Percentiles rank a stretch among this genome's conserved stretches.
phyloP scores from a whole-genome alignment of 1,140 invertebrate species.

The Zaprionus lachaisei region DNA sequence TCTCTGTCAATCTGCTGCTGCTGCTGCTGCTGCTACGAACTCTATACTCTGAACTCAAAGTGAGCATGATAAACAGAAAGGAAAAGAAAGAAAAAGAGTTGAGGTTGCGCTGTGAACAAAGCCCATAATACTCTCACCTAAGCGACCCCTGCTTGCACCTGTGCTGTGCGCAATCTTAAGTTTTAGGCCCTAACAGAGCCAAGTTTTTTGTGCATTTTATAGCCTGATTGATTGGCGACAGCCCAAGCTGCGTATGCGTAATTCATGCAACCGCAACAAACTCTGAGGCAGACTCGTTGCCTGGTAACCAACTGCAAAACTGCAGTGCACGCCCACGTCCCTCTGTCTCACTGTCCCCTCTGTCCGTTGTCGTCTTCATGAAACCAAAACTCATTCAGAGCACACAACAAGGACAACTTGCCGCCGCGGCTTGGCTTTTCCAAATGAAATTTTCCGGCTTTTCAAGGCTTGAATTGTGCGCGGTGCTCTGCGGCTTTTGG shows the following conservation, averaged over 20 bases:
- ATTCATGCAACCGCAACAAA: constrained; percentile 38
- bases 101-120: not conserved
- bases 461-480: constrained; percentile 31
- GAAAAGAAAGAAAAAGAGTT: not conserved
- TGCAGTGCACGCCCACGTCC: not conserved
- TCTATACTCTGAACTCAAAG: not conserved
- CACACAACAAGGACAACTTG: constrained; percentile 43
- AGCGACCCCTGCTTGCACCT: not conserved
- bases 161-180: not conserved
- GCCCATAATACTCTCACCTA: not conserved
- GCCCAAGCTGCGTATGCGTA: constrained; percentile 40
- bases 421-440: constrained; percentile 40
- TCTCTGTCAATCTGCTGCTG: constrained; percentile 25
- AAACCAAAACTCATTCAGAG: constrained; percentile 27
- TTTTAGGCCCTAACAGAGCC: not conserved
- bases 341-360: not conserved
- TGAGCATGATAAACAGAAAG: not conserved
- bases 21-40: not conserved
- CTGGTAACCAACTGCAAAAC: constrained; percentile 5
- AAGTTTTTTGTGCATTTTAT: not conserved
- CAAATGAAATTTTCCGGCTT: constrained; percentile 61
- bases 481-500: constrained; percentile 33
- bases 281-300: constrained; percentile 5
- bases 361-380: constrained; percentile 8
- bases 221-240: constrained; percentile 28